A percentile compares a stretch with the other conserved stretches of the same genome.
Evolutionary conservation across 2,888 invertebrate species (phyloP).

Genomic region (Ectropis crepuscularia): DNA sequence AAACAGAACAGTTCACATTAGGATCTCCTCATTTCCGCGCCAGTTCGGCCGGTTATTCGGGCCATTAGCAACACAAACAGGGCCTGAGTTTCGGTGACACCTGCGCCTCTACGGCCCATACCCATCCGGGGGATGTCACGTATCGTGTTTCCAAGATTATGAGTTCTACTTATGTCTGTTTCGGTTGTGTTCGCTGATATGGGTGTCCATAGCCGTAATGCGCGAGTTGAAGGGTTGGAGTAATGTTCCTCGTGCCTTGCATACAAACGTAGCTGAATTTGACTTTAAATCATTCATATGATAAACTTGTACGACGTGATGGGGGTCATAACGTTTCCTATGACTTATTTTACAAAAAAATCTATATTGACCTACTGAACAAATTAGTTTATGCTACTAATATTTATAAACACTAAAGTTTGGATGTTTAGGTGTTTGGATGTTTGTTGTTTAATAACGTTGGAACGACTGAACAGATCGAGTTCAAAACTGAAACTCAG

Average conservation of each 20-base stretch:
- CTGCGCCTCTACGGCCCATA: conserved; percentile 57
- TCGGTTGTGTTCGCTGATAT: conserved; percentile 21
- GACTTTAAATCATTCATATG: conserved; percentile 13
- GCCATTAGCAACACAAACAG: conserved; percentile 77
- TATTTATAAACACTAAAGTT: too few relatives aligned
- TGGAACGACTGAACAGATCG: too few relatives aligned
- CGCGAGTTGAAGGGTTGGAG: conserved; percentile 15
- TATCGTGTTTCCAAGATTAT: conserved; percentile 47
- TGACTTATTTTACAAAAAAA: too few relatives aligned
- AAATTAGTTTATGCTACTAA: too few relatives aligned
- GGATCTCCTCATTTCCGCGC: conserved; percentile 64
- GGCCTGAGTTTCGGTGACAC: conserved; percentile 68
- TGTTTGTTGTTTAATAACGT: too few relatives aligned
- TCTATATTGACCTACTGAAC: too few relatives aligned
- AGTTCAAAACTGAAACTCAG: too few relatives aligned
- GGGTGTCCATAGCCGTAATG: conserved; percentile 22
- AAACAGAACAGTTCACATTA: conserved; percentile 41
- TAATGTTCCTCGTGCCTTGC: conserved; percentile 17
- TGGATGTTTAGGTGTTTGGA: too few relatives aligned
- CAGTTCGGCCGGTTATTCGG: conserved; percentile 66
- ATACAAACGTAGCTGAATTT: conserved; percentile 3
- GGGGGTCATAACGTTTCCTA: too few relatives aligned
- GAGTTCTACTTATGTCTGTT: conserved; percentile 35
- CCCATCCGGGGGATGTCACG: conserved; percentile 47
- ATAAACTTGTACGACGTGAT: conserved; percentile 3